phyloP scores from a whole-genome alignment of 2,113 vertebrate genomes.

The Aegypius monachus region DNA sequence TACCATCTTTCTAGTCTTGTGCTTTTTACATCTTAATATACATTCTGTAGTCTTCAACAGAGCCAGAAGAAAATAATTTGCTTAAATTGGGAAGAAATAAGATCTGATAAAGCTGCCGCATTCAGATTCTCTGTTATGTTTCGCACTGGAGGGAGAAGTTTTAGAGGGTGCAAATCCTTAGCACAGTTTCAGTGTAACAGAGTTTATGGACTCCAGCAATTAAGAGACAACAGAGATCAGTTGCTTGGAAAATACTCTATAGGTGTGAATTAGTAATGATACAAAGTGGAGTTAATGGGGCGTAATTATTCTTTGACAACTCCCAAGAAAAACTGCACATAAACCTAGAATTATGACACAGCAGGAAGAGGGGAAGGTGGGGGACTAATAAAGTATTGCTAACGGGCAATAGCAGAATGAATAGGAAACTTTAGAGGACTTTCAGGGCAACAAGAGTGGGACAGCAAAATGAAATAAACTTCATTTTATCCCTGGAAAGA shows the following conservation, averaged over 20 bases:
- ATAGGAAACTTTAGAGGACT: background rate
- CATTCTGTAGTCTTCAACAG: background rate
- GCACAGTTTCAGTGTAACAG: background rate
- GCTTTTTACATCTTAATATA: background rate
- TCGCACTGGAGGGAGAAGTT: background rate
- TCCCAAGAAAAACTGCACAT: background rate
- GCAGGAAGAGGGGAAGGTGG: background rate
- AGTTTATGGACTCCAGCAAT: slow-evolving; percentile 33
- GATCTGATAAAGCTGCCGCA: background rate
- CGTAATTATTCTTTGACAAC: background rate
- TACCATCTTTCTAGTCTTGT: fast-evolving
- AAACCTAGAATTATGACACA: background rate
- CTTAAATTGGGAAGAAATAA: background rate
- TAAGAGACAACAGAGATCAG: background rate
- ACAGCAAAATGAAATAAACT: background rate
- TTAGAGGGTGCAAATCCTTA: slow-evolving; percentile 53
- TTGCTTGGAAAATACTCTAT: background rate
- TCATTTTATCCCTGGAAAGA: background rate
- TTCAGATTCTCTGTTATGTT: background rate
- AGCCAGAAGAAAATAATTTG: background rate
- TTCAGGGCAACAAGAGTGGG: background rate
- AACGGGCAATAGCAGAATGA: background rate
- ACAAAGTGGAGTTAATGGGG: background rate
- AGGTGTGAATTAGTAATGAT: slow-evolving; percentile 29
- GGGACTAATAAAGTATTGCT: background rate